These are phyloP conservation scores for Melangyna quadrimaculata DNA, from an alignment of 2,888 invertebrate species.

Conservation along the genomic window DNA sequence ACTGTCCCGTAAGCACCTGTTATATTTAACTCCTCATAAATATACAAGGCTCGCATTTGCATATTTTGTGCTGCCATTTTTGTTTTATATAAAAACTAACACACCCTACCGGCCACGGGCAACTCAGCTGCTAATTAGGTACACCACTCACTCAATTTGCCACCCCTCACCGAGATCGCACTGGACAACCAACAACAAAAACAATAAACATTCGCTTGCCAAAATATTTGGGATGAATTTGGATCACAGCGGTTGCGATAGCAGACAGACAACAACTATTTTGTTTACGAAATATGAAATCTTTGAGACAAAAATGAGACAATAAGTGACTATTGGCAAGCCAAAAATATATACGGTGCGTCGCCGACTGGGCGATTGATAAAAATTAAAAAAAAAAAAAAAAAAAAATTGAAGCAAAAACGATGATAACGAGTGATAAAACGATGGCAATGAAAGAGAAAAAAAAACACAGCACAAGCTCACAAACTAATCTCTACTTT, in stretches of 20 bases:
- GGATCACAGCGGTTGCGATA: not conserved
- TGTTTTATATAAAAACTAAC: constrained; percentile 27
- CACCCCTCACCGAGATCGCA: not conserved
- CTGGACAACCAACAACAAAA: constrained; percentile 43
- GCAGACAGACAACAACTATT: too few species aligned
- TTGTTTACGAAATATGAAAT: too few species aligned
- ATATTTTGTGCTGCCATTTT: constrained; percentile 64
- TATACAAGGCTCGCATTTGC: constrained; percentile 74
- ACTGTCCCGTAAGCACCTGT: too few species aligned
- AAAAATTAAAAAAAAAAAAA: too few species aligned
- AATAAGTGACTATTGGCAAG: too few species aligned
- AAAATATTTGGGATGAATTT: constrained; percentile 16
- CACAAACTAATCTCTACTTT: too few species aligned
- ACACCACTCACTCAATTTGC: not conserved
- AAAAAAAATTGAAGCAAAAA: not conserved
- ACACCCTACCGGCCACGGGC: not conserved
- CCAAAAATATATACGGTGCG: too few species aligned
- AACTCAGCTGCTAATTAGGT: constrained; percentile 1
- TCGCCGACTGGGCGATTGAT: constrained; percentile 23
- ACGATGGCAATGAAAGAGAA: constrained; percentile 23
- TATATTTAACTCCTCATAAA: constrained; percentile 87
- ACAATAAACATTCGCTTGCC: not conserved
- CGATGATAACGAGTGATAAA: constrained; percentile 8
- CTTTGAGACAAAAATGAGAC: too few species aligned
- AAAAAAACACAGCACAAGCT: too few species aligned